Evolutionary conservation across 2,797 vertebrate genomes (phyloP).

Genomic region (Aythya fuligula): DNA sequence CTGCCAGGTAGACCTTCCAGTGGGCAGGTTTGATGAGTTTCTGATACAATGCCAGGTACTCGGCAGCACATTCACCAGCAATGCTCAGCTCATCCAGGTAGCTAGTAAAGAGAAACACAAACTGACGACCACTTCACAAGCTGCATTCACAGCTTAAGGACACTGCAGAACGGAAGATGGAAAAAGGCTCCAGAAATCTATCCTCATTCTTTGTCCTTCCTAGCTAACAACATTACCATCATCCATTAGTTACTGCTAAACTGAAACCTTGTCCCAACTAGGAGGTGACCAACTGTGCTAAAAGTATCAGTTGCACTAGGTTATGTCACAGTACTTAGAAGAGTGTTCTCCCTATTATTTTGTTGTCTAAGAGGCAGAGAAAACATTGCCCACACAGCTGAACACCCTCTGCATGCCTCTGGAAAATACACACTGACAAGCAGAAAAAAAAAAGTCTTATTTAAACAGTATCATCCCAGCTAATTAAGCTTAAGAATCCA

Average conservation of each 20-base stretch:
- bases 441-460: not conserved
- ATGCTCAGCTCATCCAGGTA: slow-evolving; percentile 96
- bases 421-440: not conserved
- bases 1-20: slow-evolving; percentile 98
- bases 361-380: not conserved
- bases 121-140: not conserved
- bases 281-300: not conserved
- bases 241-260: not conserved
- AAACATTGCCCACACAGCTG: not conserved
- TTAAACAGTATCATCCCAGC: not conserved
- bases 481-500: not conserved
- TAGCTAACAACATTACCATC: not conserved
- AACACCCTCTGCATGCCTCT: not conserved
- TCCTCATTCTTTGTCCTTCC: not conserved
- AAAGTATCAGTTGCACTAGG: not conserved
- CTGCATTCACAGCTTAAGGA: not conserved
- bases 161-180: not conserved
- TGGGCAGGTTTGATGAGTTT: slow-evolving; percentile 96
- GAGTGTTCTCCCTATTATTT: not conserved
- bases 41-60: slow-evolving; percentile 96
- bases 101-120: slow-evolving; percentile 71
- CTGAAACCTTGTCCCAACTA: not conserved
- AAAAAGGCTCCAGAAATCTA: not conserved
- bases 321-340: not conserved
- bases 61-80: slow-evolving; percentile 95